Conservation (phyloP, 2,888 invertebrate genomes). For the Odontomyia ornata region DNA sequence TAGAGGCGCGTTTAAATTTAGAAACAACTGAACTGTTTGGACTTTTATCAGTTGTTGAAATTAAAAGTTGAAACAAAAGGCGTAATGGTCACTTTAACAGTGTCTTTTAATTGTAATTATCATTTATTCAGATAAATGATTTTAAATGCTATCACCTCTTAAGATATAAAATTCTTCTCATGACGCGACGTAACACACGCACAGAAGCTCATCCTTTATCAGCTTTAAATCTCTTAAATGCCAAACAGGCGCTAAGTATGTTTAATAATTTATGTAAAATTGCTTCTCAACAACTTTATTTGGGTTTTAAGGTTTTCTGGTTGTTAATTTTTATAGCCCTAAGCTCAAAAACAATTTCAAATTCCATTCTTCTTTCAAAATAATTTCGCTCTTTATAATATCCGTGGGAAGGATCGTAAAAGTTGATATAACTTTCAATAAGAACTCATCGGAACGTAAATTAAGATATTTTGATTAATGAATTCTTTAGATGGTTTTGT, state of each 20-base stretch:
- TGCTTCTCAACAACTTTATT: neutral
- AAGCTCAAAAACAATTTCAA: neutral
- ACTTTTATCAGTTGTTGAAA: too few species aligned
- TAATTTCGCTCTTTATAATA: neutral
- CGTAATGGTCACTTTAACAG: too few species aligned
- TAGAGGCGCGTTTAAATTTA: neutral
- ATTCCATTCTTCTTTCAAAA: neutral
- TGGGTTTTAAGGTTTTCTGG: constrained; percentile 23
- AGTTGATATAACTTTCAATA: constrained; percentile 5
- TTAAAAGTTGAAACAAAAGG: too few species aligned
- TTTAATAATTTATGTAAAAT: neutral
- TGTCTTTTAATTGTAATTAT: too few species aligned
- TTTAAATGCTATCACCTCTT: too few species aligned
- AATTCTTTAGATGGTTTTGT: too few species aligned
- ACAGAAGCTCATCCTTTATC: neutral
- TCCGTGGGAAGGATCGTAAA: constrained; percentile 21
- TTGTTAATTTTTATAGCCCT: constrained; percentile 29
- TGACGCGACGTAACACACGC: too few species aligned
- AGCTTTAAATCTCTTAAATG: neutral
- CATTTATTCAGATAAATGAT: too few species aligned
- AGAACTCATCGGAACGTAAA: too few species aligned
- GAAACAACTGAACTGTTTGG: neutral
- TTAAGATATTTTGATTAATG: too few species aligned
- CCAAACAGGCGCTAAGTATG: neutral
- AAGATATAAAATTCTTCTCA: too few species aligned